Conservation (phyloP, 2,113 vertebrate species). For the Paralichthys olivaceus region DNA sequence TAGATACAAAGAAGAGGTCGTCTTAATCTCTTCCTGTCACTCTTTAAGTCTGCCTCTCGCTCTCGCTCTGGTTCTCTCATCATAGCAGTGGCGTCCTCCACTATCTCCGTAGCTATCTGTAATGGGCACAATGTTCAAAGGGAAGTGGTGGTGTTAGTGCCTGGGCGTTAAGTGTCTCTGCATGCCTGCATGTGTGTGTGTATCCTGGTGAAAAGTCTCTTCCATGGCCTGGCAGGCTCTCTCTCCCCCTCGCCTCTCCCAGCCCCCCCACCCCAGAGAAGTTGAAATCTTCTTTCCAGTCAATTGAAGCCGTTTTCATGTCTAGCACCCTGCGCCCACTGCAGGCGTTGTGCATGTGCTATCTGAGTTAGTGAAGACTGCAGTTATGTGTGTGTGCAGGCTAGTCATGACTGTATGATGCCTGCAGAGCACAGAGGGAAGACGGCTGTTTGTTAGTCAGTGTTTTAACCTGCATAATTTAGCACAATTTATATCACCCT, state of each 20-base stretch:
- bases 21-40: constrained; percentile 61
- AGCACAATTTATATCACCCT: neutral
- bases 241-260: neutral
- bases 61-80: constrained; percentile 55
- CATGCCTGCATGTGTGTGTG: constrained; percentile 23
- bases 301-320: constrained; percentile 71
- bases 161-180: constrained; percentile 60
- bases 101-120: constrained; percentile 64
- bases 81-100: constrained; percentile 48
- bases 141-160: constrained; percentile 48
- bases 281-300: constrained; percentile 64
- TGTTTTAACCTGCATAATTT: constrained; percentile 3
- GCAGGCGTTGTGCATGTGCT: constrained; percentile 40
- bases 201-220: constrained; percentile 41
- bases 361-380: constrained; percentile 23
- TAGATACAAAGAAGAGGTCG: constrained; percentile 36
- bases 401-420: constrained; percentile 17
- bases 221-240: constrained; percentile 36
- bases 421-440: constrained; percentile 8
- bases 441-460: constrained; percentile 9
- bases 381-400: constrained; percentile 24
- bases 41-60: constrained; percentile 35
- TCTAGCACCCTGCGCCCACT: constrained; percentile 48
- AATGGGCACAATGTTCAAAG: constrained; percentile 67
- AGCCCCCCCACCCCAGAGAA: constrained; percentile 52